phyloP scores from a whole-genome alignment of 2,113 vertebrate genomes.

The Murina feae region DNA sequence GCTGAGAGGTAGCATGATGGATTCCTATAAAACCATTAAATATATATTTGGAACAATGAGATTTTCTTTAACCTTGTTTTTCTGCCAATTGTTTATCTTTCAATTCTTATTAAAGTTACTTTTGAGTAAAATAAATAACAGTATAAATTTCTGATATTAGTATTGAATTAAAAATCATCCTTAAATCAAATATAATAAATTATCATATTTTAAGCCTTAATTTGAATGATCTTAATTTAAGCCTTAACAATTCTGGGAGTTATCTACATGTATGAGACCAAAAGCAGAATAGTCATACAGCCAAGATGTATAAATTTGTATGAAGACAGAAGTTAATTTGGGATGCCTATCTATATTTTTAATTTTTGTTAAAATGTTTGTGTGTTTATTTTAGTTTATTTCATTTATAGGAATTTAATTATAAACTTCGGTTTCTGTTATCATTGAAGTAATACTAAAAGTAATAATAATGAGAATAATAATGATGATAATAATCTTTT shows the following conservation, averaged over 20 bases:
- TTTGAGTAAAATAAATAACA: neutral
- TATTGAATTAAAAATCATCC: neutral
- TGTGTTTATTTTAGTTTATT: neutral
- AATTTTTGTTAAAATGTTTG: neutral
- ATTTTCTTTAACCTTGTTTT: neutral
- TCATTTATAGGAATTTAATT: neutral
- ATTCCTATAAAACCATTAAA: neutral
- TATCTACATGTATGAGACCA: neutral
- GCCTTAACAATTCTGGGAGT: neutral
- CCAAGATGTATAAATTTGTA: neutral
- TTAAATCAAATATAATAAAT: neutral
- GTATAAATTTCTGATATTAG: neutral
- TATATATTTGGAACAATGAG: neutral
- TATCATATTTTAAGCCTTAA: neutral
- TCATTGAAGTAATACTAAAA: neutral
- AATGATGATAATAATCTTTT: neutral
- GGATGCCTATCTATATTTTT: neutral
- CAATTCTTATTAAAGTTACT: neutral
- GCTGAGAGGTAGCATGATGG: neutral
- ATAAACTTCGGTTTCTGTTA: neutral
- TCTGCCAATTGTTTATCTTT: neutral
- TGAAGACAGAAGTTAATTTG: neutral
- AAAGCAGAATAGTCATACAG: neutral
- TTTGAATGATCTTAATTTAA: neutral
- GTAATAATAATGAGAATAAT: neutral